phyloP scores from a whole-genome alignment of 2,888 invertebrate species.

The Tupiocoris notatus region DNA sequence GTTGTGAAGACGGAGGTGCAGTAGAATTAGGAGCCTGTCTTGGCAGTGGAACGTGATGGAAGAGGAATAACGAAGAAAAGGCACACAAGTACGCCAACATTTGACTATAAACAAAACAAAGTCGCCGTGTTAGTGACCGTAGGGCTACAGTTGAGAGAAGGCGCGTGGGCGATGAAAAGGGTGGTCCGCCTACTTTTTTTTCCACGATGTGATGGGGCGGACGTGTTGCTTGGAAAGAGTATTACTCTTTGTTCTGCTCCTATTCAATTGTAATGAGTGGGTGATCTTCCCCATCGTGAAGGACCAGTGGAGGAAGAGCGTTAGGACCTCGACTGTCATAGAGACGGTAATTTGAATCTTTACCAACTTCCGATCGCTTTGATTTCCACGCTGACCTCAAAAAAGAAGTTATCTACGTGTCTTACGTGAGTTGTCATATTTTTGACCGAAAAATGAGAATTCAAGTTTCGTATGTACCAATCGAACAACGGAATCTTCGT shows the following conservation, averaged over 20 bases:
- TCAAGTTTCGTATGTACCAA: no score
- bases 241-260: conserved; percentile 38
- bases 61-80: not conserved
- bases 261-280: conserved; percentile 40
- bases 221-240: conserved; percentile 22
- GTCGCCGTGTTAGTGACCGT: not conserved
- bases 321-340: not conserved
- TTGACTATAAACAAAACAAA: not conserved
- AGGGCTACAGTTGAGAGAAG: not conserved
- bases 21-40: conserved; percentile 7
- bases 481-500: no score
- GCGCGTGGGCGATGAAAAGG: conserved; percentile 31
- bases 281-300: not conserved
- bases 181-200: not conserved
- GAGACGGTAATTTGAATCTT: conserved; percentile 18
- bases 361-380: conserved; percentile 31
- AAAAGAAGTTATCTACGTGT: not conserved
- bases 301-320: not conserved
- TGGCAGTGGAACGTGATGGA: not conserved
- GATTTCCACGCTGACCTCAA: not conserved
- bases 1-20: conserved; percentile 10
- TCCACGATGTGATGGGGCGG: not conserved
- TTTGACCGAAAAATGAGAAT: no score
- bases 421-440: no score
- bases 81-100: not conserved